phyloP scores from a whole-genome alignment of 2,113 vertebrate species.

The Ornithorhynchus anatinus region DNA sequence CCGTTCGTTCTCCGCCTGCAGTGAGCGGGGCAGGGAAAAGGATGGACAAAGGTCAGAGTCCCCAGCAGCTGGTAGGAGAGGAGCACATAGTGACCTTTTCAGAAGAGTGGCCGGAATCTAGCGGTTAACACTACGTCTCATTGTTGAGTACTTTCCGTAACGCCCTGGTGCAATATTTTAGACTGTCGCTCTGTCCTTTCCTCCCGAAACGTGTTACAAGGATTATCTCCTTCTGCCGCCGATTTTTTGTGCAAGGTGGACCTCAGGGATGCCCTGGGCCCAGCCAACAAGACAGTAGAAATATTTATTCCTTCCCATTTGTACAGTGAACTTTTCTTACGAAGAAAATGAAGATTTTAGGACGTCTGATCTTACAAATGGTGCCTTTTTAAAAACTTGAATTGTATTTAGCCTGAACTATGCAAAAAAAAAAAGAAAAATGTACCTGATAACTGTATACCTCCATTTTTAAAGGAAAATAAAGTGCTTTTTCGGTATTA shows the following conservation, averaged over 20 bases:
- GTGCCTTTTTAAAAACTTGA: neutral
- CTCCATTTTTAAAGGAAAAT: neutral
- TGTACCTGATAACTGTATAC: neutral
- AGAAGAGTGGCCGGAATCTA: too few relatives aligned
- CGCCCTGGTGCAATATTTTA: too few relatives aligned
- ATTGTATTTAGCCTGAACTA: neutral
- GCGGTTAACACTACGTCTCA: too few relatives aligned
- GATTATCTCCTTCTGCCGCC: neutral
- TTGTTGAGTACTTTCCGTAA: too few relatives aligned
- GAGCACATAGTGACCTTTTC: too few relatives aligned
- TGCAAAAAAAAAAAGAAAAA: neutral
- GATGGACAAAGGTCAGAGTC: too few relatives aligned
- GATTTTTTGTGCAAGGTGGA: neutral
- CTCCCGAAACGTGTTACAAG: neutral
- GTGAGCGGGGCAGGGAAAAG: too few relatives aligned
- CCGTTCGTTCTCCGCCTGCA: too few relatives aligned
- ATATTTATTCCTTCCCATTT: constrained; percentile 20
- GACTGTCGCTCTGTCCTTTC: too few relatives aligned
- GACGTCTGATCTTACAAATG: neutral
- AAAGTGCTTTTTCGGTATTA: neutral
- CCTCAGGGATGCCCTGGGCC: neutral
- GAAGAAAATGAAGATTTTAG: constrained; percentile 18
- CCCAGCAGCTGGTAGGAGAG: too few relatives aligned
- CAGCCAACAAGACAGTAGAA: neutral
- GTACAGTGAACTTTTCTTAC: neutral